Conservation (phyloP, 2,888 invertebrate species). For the Sicus ferrugineus region DNA sequence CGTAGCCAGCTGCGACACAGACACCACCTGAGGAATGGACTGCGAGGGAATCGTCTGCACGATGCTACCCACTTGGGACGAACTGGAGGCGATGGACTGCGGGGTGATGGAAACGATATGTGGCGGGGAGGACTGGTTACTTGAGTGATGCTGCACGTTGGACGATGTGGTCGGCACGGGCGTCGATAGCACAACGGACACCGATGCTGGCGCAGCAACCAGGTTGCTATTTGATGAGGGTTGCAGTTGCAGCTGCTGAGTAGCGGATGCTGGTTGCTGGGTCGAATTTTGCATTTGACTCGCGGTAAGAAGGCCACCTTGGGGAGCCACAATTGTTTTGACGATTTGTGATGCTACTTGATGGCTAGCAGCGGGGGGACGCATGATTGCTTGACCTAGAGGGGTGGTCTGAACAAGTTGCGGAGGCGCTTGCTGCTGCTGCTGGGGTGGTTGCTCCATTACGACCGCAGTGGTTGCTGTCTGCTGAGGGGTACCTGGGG, state of each 20-base stretch:
- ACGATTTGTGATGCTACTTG: constrained; percentile 61
- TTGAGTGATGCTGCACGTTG: constrained; percentile 46
- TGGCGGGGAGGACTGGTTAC: constrained; percentile 45
- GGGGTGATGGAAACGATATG: constrained; percentile 63
- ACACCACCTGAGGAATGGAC: constrained; percentile 63
- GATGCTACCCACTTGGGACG: constrained; percentile 56
- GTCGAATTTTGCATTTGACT: constrained; percentile 67
- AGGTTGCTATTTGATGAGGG: constrained; percentile 47
- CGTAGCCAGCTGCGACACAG: constrained; percentile 64
- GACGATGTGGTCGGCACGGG: constrained; percentile 60
- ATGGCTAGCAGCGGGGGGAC: constrained; percentile 51
- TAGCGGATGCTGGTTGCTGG: constrained; percentile 48
- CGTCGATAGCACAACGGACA: constrained; percentile 64
- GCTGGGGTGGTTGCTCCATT: constrained; percentile 50
- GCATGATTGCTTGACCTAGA: constrained; percentile 43
- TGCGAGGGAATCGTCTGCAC: constrained; percentile 62
- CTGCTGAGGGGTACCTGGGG: constrained; percentile 42
- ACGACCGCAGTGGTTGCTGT: constrained; percentile 53
- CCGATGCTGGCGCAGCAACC: constrained; percentile 55
- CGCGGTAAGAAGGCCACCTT: constrained; percentile 56
- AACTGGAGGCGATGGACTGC: constrained; percentile 55
- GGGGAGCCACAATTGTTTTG: constrained; percentile 61
- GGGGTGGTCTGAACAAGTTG: constrained; percentile 40
- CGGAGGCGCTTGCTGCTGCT: constrained; percentile 42
- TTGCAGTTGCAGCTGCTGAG: constrained; percentile 52